Evolutionary conservation across 2,113 vertebrate genomes (phyloP), one percentile per base, ranked within the genome.

Genomic region (Paraplagusia blochii): DNA sequence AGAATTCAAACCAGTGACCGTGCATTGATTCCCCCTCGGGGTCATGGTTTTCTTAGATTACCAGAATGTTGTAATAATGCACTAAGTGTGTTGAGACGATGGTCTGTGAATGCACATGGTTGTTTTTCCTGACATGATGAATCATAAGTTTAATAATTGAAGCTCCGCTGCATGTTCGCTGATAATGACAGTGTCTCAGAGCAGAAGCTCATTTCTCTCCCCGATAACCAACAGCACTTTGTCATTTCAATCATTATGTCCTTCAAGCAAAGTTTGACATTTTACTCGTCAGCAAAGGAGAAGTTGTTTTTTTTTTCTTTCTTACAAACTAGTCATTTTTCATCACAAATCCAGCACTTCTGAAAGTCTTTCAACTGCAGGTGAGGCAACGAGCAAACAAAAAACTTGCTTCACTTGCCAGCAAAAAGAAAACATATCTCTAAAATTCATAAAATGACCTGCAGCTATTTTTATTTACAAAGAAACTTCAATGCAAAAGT

Each of bases 401-500:
- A 2, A 4, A 29, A 29, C 22, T 6, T 4, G 3, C 11, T 34
- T 16, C 48, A 36, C 18, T 64, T 43, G 12, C 8, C 3, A 6
- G 11, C n/a, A 38, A 49, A 62, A 49, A 64, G 9, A 39, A 54
- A 36, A 22, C 6, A 29, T 29, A 29, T 66, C 12, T 65, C 13
- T 7, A 51, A 67, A 34, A 75, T 35, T 77, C 39, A 43, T 8
- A 11, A 60, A 71, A 58, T 46, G 11, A 58, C 33, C 42, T 71
- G 10, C 11, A 44, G 10, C 63, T 45, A 10, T 15, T 34, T 47
- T 3, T 39, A 19, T 65, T 63, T 60, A 59, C 63, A 51, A 7
- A 59, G 49, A 69, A 11, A 19, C 34, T 48, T 43, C 33, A 8
- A n/a, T 19, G 53, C 51, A 13, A 53, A 46, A 49, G 58, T 40